These are phyloP conservation scores for Dryocosmus kuriphilus DNA, from an alignment of 2,888 invertebrate species.

Conservation along the genomic window DNA sequence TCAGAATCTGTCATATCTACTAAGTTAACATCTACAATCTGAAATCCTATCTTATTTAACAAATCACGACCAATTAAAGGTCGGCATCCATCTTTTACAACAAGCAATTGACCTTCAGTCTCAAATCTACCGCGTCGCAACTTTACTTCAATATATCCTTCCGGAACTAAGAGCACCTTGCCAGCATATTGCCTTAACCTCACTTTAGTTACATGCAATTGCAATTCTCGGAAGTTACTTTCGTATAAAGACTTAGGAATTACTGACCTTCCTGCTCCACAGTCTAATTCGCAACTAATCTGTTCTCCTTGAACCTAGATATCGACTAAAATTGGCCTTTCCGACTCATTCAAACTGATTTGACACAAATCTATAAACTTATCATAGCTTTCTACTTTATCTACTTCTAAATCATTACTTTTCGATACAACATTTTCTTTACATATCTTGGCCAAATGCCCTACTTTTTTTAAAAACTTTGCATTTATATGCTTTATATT, in stretches of 20 bases:
- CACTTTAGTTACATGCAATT: conserved; percentile 29
- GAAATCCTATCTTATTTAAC: conserved; percentile 26
- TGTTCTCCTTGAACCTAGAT: conserved; percentile 52
- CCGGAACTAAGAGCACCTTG: conserved; percentile 25
- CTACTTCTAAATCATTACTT: conserved; percentile 9
- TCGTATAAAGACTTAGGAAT: conserved; percentile 41
- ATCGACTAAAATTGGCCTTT: conserved; percentile 19
- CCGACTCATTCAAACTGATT: not conserved
- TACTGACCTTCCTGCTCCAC: conserved; percentile 61
- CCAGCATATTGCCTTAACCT: conserved; percentile 47
- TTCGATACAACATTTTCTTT: conserved; percentile 16
- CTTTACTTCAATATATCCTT: no score
- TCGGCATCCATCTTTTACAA: conserved; percentile 45
- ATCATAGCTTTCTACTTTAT: not conserved
- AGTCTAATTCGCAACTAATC: conserved; percentile 52
- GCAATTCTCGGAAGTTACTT: conserved; percentile 2
- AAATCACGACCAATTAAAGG: conserved; percentile 53
- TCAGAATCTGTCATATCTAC: no score
- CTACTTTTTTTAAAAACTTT: conserved; percentile 40
- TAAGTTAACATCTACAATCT: no score
- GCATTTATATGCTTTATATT: conserved; percentile 44
- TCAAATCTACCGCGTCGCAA: no score
- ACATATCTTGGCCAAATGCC: conserved; percentile 47
- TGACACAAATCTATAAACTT: conserved; percentile 43
- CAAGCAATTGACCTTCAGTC: conserved; percentile 36